These are phyloP conservation scores for Probosciger aterrimus DNA, from an alignment of 2,113 vertebrate species.

Conservation along the genomic window DNA sequence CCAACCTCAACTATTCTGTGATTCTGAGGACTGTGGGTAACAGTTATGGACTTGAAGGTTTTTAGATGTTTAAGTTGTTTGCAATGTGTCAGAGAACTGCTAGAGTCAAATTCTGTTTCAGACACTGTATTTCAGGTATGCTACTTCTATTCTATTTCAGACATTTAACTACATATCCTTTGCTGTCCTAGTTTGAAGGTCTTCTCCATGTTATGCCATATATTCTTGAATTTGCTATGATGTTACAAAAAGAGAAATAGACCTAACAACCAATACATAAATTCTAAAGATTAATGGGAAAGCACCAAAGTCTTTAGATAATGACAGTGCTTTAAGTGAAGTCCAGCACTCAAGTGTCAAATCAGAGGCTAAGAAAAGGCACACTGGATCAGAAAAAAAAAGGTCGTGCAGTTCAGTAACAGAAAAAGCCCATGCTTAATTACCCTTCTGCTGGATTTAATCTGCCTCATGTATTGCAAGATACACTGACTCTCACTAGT, in stretches of 20 bases:
- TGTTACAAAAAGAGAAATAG: not conserved
- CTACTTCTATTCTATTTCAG: not conserved
- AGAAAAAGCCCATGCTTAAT: not conserved
- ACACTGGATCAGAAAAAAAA: not conserved
- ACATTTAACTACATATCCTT: not conserved
- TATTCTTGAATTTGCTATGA: not conserved
- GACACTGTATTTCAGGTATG: not conserved
- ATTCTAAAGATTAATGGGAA: not conserved
- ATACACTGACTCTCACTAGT: not conserved
- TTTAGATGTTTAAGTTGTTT: not conserved
- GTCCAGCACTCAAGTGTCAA: not conserved
- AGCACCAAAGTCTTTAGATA: not conserved
- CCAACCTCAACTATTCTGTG: not conserved
- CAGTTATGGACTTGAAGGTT: accelerated
- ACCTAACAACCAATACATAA: not conserved
- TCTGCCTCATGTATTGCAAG: not conserved
- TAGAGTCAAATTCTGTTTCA: not conserved
- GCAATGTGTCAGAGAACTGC: not conserved
- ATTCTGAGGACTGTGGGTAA: not conserved
- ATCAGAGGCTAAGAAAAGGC: not conserved
- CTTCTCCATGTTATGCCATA: not conserved
- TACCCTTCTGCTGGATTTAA: not conserved
- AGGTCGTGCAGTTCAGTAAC: not conserved
- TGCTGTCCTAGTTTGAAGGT: not conserved
- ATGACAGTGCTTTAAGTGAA: not conserved